Percentiles rank a stretch among this genome's conserved stretches.
phyloP scores from a whole-genome alignment of 2,797 vertebrate species.

The Microhierax caerulescens region DNA sequence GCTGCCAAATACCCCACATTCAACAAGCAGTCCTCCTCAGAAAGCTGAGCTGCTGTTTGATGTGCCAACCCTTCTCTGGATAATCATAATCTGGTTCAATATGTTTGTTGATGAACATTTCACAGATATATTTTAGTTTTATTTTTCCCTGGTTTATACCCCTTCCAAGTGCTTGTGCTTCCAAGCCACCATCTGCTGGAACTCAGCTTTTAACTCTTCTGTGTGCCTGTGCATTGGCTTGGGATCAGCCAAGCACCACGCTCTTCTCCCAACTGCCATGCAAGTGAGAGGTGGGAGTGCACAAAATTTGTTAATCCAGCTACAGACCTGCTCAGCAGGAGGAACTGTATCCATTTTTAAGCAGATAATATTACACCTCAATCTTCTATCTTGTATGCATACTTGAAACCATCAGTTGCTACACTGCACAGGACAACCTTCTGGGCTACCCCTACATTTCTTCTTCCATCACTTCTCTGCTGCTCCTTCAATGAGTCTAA shows the following conservation, averaged over 20 bases:
- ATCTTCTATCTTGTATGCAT: not conserved
- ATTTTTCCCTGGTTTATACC: not conserved
- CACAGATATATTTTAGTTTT: not conserved
- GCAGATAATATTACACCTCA: not conserved
- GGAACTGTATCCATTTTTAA: not conserved
- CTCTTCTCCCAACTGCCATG: fast-evolving
- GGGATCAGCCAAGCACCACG: fast-evolving
- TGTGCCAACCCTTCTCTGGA: not conserved
- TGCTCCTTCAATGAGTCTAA: not conserved
- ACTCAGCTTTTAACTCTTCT: not conserved
- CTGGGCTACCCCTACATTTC: not conserved
- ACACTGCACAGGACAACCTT: not conserved
- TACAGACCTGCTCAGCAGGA: not conserved
- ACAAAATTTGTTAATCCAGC: not conserved
- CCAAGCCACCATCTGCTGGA: not conserved
- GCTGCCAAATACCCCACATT: not conserved
- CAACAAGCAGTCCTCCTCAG: not conserved
- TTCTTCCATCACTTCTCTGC: not conserved
- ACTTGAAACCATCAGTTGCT: not conserved
- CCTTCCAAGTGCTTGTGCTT: not conserved
- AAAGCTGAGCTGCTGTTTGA: not conserved
- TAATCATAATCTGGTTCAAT: not conserved
- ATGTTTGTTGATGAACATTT: not conserved
- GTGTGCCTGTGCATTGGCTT: not conserved
- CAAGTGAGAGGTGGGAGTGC: not conserved